phyloP scores from a whole-genome alignment of 2,888 invertebrate genomes.

The Epinotia brunnichana region DNA sequence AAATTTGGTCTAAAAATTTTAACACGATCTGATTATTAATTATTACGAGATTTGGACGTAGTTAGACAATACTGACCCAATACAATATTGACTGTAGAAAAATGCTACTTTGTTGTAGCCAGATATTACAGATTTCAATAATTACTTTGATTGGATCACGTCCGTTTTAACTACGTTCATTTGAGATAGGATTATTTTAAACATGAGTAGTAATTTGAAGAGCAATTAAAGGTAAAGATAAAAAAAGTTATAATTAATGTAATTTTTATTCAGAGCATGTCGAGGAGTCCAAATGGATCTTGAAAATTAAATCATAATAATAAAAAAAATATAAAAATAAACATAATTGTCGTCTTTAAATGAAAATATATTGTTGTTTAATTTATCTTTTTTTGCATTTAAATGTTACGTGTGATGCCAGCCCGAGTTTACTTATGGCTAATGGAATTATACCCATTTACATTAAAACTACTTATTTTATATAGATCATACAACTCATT shows the following conservation, averaged over 20 bases:
- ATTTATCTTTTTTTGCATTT: conserved; percentile 24
- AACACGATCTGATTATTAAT: not conserved
- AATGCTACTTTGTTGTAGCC: not conserved
- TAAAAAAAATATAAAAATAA: conserved; percentile 78
- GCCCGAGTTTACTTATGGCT: conserved; percentile 44
- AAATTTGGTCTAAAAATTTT: not conserved
- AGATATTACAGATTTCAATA: not conserved
- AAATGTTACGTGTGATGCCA: conserved; percentile 45
- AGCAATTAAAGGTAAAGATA: conserved; percentile 32
- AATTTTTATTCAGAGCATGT: conserved; percentile 75
- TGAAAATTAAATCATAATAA: conserved; percentile 64
- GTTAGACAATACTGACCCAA: too few species aligned
- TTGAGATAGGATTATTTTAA: not conserved
- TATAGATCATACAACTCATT: conserved; percentile 8
- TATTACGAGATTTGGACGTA: too few species aligned
- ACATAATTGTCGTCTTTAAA: conserved; percentile 61
- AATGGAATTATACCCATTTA: conserved; percentile 42
- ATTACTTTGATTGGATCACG: not conserved
- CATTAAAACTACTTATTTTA: conserved; percentile 17
- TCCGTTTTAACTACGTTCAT: not conserved
- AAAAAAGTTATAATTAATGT: conserved; percentile 61
- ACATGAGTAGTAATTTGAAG: not conserved
- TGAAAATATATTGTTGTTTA: conserved; percentile 44
- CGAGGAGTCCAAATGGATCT: conserved; percentile 56
- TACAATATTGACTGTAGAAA: not conserved